These are phyloP conservation scores for Pelodytes ibericus DNA, from an alignment of 2,797 vertebrate species.

Conservation along the genomic window DNA sequence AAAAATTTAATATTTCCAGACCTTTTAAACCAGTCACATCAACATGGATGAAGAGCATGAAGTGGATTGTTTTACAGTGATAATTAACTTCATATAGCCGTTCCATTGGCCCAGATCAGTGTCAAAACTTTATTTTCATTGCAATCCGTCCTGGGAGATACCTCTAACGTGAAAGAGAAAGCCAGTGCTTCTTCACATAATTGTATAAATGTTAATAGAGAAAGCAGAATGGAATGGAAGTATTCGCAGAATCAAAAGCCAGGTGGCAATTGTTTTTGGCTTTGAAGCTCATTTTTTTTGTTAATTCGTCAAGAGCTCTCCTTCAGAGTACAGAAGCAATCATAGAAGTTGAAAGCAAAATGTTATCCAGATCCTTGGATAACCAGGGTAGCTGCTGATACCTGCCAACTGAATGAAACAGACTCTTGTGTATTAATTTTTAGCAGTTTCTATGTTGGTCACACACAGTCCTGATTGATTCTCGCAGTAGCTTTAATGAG, in stretches of 20 bases:
- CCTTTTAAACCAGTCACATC: no score
- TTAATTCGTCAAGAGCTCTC: not conserved
- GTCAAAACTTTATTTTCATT: no score
- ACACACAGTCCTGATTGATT: not conserved
- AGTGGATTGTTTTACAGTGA: no score
- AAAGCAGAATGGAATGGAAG: conserved; percentile 1
- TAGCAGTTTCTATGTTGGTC: conserved; percentile 6
- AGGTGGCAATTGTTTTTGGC: conserved; percentile 13
- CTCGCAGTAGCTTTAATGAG: not conserved
- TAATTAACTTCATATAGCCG: no score
- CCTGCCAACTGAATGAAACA: not conserved
- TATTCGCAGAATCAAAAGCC: not conserved
- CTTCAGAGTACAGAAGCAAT: conserved; percentile 11
- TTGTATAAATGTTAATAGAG: not conserved
- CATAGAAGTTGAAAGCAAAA: conserved; percentile 7
- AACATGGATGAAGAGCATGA: no score
- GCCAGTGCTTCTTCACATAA: not conserved
- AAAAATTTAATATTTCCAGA: no score
- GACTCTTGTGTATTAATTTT: conserved; percentile 1
- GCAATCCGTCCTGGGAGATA: not conserved
- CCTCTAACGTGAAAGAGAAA: not conserved
- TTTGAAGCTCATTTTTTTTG: not conserved
- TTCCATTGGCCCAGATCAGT: no score
- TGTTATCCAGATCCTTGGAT: not conserved
- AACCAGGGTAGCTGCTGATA: not conserved